Conservation (phyloP, 2,113 vertebrate genomes). For the Triplophysa siluroides region DNA sequence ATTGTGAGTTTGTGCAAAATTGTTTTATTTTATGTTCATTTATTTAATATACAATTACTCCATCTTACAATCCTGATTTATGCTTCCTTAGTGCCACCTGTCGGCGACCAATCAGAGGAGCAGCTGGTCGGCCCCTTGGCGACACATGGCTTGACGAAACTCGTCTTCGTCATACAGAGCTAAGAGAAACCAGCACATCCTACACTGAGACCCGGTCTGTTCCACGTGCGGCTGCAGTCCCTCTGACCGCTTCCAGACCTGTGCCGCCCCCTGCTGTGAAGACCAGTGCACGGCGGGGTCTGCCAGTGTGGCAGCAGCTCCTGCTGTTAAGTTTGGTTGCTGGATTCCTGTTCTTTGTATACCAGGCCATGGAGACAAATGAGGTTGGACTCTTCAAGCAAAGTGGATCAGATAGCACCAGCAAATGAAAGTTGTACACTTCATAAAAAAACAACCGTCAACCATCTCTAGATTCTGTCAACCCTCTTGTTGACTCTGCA, state of each 20-base stretch:
- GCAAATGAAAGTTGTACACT: slow-evolving; percentile 42
- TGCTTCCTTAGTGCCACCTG: slow-evolving; percentile 82
- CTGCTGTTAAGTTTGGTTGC: slow-evolving; percentile 78
- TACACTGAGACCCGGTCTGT: slow-evolving; percentile 59
- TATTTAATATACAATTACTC: background rate
- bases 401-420: slow-evolving; percentile 3
- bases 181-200: slow-evolving; percentile 59
- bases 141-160: slow-evolving; percentile 80
- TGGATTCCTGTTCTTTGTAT: slow-evolving; percentile 85
- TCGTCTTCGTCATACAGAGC: slow-evolving; percentile 52
- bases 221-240: slow-evolving; percentile 47
- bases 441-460: background rate
- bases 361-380: slow-evolving; percentile 95
- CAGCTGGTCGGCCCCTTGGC: slow-evolving; percentile 81
- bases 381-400: slow-evolving; percentile 77
- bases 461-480: background rate
- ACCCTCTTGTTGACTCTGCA: background rate
- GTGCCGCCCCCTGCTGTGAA: slow-evolving; percentile 49
- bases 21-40: background rate
- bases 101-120: slow-evolving; percentile 89
- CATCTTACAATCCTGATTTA: no score
- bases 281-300: slow-evolving; percentile 53
- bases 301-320: slow-evolving; percentile 89
- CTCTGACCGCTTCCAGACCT: slow-evolving; percentile 31
- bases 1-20: no score